Evolutionary conservation across 1,140 invertebrate species (phyloP).

Genomic region (Adoxophyes honmai): DNA sequence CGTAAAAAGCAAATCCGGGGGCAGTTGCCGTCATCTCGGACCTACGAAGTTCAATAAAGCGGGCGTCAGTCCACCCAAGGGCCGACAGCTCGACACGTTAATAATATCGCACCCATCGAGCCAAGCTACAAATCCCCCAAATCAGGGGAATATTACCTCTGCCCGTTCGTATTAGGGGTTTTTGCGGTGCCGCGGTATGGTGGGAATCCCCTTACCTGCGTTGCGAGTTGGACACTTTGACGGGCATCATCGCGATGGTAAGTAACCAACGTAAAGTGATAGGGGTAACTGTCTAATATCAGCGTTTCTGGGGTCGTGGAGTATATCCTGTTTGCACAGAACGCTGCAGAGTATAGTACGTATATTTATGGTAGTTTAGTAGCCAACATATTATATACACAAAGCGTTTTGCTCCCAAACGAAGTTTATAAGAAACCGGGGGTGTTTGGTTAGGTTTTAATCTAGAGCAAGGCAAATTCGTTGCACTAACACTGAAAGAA

Average conservation of each 20-base stretch:
- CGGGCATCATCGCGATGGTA: slow-evolving; percentile 32
- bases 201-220: slow-evolving; percentile 39
- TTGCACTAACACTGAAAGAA: no score
- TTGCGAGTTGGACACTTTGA: slow-evolving; percentile 67
- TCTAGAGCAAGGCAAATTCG: no score
- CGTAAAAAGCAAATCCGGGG: not conserved
- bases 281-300: slow-evolving; percentile 30
- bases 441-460: no score
- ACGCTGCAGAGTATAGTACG: no score
- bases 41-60: slow-evolving; percentile 42
- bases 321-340: not conserved
- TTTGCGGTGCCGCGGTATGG: not conserved
- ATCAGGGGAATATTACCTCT: slow-evolving; percentile 20
- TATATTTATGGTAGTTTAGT: no score
- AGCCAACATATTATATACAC: no score
- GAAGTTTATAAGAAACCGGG: no score
- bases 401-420: no score
- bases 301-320: not conserved
- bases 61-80: slow-evolving; percentile 36
- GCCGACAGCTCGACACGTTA: slow-evolving; percentile 42
- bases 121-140: not conserved
- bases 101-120: slow-evolving; percentile 38
- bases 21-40: not conserved
- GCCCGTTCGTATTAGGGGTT: slow-evolving; percentile 19
- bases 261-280: slow-evolving; percentile 36